Percentiles rank a stretch among this genome's conserved stretches.
Conservation (phyloP, 2,113 vertebrate species). For the Ivindomyrus marchei region DNA sequence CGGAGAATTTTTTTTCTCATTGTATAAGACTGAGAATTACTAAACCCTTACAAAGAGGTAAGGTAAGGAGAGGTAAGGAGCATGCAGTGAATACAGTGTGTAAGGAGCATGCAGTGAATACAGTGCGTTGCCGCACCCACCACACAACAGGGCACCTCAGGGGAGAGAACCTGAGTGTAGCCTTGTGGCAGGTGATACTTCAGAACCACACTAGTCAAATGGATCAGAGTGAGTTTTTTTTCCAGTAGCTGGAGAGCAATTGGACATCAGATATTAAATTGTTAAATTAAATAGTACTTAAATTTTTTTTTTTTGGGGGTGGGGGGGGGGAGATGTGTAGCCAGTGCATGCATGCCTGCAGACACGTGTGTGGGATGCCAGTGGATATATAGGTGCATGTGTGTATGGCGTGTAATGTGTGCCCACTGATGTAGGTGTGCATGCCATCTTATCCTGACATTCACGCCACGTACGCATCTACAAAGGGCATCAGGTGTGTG, state of each 20-base stretch:
- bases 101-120: no score
- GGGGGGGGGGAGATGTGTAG: neutral
- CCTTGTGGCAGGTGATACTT: no score
- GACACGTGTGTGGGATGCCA: neutral
- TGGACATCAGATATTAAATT: neutral
- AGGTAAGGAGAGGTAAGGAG: neutral
- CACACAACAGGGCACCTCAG: no score
- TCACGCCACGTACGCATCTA: neutral
- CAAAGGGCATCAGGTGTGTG: neutral
- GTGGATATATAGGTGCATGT: neutral
- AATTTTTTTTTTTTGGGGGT: neutral
- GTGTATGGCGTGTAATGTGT: neutral
- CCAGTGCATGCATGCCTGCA: neutral
- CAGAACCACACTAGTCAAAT: no score
- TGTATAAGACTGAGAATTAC: neutral
- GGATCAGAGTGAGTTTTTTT: no score
- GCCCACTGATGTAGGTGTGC: neutral
- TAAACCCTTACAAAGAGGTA: neutral
- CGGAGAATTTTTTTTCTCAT: neutral
- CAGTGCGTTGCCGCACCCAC: no score
- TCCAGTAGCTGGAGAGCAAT: neutral
- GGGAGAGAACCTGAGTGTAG: no score
- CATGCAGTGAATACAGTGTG: no score
- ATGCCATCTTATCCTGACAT: neutral
- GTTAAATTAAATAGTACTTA: neutral